Evolutionary conservation across 2,888 invertebrate genomes (phyloP).

Genomic region (Onthophagus sagittarius): DNA sequence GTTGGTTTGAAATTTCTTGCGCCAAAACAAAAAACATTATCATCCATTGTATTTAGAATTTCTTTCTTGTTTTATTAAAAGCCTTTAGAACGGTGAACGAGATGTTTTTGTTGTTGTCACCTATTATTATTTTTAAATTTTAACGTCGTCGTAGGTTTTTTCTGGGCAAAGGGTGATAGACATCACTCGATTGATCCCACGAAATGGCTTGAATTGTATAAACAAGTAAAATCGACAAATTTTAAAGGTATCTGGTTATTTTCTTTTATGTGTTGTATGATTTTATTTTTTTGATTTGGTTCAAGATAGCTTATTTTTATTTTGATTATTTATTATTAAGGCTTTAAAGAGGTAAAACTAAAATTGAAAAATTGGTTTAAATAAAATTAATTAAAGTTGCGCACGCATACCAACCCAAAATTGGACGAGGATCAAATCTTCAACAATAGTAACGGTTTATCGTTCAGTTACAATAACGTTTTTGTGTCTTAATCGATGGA

Average conservation of each 20-base stretch:
- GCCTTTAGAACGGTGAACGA: neutral
- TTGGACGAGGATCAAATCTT: too few relatives aligned
- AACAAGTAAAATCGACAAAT: slow-evolving; percentile 20
- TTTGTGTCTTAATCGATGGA: too few relatives aligned
- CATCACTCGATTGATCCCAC: slow-evolving; percentile 43
- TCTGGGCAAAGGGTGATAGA: slow-evolving; percentile 32
- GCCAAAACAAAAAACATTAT: neutral
- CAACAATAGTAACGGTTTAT: too few relatives aligned
- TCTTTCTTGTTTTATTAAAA: neutral
- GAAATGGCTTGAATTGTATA: slow-evolving; percentile 43
- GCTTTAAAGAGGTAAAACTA: too few relatives aligned
- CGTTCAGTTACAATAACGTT: too few relatives aligned
- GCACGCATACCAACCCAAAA: too few relatives aligned
- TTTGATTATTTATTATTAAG: too few relatives aligned
- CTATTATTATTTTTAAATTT: slow-evolving; percentile 7
- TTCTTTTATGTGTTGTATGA: too few relatives aligned
- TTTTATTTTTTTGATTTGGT: neutral
- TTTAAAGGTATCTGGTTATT: slow-evolving; percentile 15
- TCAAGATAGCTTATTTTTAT: neutral
- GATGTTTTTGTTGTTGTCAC: neutral
- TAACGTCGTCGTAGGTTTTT: slow-evolving; percentile 24
- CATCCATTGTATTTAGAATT: neutral
- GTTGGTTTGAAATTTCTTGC: neutral
- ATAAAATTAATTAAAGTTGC: too few relatives aligned
- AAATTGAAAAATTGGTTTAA: too few relatives aligned